Evolutionary conservation across 2,113 vertebrate genomes (phyloP), one percentile per base, ranked within the genome.

Genomic region (Atherinomorus stipes): DNA sequence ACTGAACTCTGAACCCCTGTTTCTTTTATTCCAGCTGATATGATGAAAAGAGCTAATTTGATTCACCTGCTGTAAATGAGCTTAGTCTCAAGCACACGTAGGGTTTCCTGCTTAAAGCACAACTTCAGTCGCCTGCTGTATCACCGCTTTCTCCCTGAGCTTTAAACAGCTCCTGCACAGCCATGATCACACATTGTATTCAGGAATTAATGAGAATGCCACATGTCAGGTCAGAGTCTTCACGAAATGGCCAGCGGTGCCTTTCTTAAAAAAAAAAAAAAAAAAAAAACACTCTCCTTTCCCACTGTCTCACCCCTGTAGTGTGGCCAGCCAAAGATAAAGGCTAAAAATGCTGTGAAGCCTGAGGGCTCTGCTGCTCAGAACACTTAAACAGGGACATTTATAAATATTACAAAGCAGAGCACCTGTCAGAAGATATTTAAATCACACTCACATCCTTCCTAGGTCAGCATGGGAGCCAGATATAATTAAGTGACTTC

Each of bases 351-450:
- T 18, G 45, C 31, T 53, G 26, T 25, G 23, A 66, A 66, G 84
- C 90, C 85, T 23, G 12, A 73, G 85, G 87, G 86, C 76, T 71
- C 38, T 76, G 80, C 49, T 77, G 76, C 85, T 76, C 22, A 3
- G 71, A 75, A 83, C 81, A 80, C 81, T 90, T 84, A 90, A 92
- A 79, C 83, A 85, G 74, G 83, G 85, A 91, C 89, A 88, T 89
- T 84, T 91, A 90, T 92, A 91, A 92, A 92, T 92, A 91, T 90
- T 90, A 91, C 84, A 93, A 75, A 83, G 85, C 57, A 85, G 75
- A 83, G 72, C 77, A 87, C 83, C 87, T 91, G 90, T 90, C 92
- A 89, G 72, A 82, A 64, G 53, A 82, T 54, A 79, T 92, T 80
- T 85, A 61, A 84, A 80, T 92, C 84, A 81, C 74, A 56, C 38